Base-by-base conservation (phyloP, 2,797 vertebrate genomes). In the Sebastes variabilis region DNA sequence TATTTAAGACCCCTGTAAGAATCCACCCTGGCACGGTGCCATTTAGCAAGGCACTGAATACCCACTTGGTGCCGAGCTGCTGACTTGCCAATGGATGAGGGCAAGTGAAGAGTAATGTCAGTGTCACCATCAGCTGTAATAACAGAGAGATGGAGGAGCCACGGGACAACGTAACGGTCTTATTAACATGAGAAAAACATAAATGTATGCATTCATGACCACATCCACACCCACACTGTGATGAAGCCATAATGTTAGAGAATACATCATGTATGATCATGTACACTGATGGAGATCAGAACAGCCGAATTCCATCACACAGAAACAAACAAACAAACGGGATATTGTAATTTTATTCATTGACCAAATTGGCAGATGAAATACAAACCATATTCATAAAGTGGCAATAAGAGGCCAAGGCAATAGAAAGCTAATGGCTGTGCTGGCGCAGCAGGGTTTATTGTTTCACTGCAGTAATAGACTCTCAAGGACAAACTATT, bases 271-370 rank as follows among this genome's bases (percentile, higher is more conserved):
- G 38, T 62, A 25, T 25, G 42, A 71, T 65, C 30, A 5, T 42
- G 59, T 18, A 27, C 32, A 67, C 75, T 71, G 77, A 65, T 56
- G 75, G 22, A 72, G 27, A 80, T 83, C 77, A 83, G 25, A 82
- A n/a, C 46, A 79, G 58, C 25, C 8, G 22, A 13, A 66, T 74
- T 87, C 75, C 74, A 85, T 85, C 87, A 79, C 79, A 72, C 65
- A 72, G 54, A 73, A 75, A 80, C 70, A 84, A 79, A 72, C 38
- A 76, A 76, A 77, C 49, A 78, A 74, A 72, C 36, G 25, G 77
- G 67, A 87, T 77, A 90, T 83, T 86, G 68, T 92, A 80, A 95
- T 93, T 93, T 92, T 92, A 93, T 95, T 94, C 89, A 94, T 89
- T 82, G 87, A 86, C 64, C 81, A 90, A 91, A 93, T 87, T 93